Conservation (phyloP, 2,888 invertebrate species). For the Mactromeris polynyma region DNA sequence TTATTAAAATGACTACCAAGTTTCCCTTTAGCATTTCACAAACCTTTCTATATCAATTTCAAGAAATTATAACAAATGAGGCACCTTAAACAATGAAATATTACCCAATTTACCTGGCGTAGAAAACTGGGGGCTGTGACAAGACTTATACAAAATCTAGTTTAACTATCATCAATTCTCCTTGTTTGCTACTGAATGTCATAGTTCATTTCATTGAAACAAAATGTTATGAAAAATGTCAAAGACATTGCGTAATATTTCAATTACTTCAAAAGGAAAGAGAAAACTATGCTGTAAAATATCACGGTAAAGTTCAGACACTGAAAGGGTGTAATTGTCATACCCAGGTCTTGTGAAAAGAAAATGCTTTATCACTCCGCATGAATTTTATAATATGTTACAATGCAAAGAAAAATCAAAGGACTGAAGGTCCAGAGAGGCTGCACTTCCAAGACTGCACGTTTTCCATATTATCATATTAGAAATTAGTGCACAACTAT, state of each 20-base stretch:
- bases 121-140: background rate
- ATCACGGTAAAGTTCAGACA: background rate
- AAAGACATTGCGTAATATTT: background rate
- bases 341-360: no score
- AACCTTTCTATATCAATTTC: slow-evolving; percentile 2
- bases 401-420: no score
- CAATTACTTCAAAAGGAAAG: no score
- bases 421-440: no score
- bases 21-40: background rate
- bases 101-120: background rate
- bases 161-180: background rate
- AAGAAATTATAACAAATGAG: background rate
- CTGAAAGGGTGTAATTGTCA: background rate
- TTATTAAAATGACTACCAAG: background rate
- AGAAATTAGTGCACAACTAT: no score
- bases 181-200: background rate
- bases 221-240: background rate
- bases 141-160: background rate
- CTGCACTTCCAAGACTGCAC: no score
- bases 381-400: no score
- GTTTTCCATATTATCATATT: no score
- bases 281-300: background rate
- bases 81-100: background rate
- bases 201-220: background rate
- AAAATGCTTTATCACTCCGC: no score